These are phyloP conservation scores for Hyaena hyaena DNA, from an alignment of 2,113 vertebrate genomes.

Conservation along the genomic window DNA sequence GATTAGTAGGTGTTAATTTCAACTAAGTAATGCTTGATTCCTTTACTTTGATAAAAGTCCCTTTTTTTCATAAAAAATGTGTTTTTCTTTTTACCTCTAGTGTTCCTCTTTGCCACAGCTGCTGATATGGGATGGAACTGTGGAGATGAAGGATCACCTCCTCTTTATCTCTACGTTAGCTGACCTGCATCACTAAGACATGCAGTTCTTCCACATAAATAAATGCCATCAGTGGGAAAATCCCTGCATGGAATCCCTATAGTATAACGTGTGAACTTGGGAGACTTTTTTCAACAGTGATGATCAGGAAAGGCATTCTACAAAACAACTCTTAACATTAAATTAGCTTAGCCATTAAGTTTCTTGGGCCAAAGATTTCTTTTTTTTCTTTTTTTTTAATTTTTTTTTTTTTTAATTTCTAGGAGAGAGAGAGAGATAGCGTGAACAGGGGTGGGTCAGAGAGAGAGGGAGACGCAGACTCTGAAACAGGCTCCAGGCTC, in stretches of 20 bases:
- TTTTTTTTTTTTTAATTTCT: no score
- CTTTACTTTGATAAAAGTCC: background rate
- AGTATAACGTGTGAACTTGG: constrained; percentile 39
- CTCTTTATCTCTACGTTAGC: background rate
- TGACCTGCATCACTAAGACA: background rate
- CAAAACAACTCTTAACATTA: background rate
- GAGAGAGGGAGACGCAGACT: no score
- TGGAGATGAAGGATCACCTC: background rate
- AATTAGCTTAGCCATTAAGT: background rate
- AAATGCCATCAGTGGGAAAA: background rate
- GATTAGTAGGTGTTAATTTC: background rate
- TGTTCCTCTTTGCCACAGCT: background rate
- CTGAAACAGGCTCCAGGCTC: no score
- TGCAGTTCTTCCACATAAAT: background rate
- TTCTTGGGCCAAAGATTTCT: background rate
- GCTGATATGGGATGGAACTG: background rate
- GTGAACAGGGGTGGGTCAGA: no score
- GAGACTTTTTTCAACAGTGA: constrained; percentile 2
- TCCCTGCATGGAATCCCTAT: background rate
- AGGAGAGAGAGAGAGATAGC: no score
- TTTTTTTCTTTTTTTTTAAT: background rate
- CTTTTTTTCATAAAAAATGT: background rate
- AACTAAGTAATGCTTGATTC: background rate
- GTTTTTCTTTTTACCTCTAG: constrained; percentile 10
- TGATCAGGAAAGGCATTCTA: background rate